Base-by-base conservation (phyloP, 1,140 invertebrate genomes). In the Lepidotrigona ventralis region DNA sequence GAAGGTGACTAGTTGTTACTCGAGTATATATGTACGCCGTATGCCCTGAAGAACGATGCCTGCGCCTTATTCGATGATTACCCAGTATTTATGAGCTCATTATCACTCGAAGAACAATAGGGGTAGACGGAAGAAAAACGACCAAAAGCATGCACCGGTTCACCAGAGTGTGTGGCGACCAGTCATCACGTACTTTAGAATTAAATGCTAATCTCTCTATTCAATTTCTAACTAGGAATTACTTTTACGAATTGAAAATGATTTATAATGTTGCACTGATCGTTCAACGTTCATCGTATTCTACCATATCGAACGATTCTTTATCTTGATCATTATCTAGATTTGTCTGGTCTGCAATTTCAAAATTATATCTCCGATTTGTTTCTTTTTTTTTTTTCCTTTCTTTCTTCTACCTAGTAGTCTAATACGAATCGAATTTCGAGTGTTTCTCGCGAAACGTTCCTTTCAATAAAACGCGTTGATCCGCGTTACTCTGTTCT, bases 41-140 rank as follows among this genome's bases (percentile, higher is more conserved):
- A 81, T 73, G 46, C 56, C 46, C 15, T 53, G 73, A 72, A 53
- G 72, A 81, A 75, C 74, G 64, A 26, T 71, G 72, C 60, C 56
- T 73, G n/a, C 29, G 81, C 14, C 72, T 29, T 72, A 53, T 73
- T 69, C 84, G 86, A 87, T 87, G 86, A 87, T 86, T 87, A 63
- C 80, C 46, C n/a, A 29, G 72, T 86, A 83, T 86, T 87, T 86
- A 87, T 73, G 80, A 83, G 80, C 74, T 86, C 80, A 87, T 87
- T 87, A 87, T 85, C 80, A 71, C 84, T 8, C 33, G 15, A 60
- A n/a, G 79, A 70, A 81, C 74, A 83, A 78, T 58, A 21, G 66
- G 19, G 54, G 12, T 78, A 39, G 33, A 26, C 23, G 12, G 1
- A 53, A 39, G 54, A 63, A 70, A 39, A 26, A 73, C n/a, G 15